These are phyloP conservation scores for Halisarca cf. caerulea DNA, from an alignment of 37 sponge, comb jelly and placozoan genomes.

Conservation along the genomic window DNA sequence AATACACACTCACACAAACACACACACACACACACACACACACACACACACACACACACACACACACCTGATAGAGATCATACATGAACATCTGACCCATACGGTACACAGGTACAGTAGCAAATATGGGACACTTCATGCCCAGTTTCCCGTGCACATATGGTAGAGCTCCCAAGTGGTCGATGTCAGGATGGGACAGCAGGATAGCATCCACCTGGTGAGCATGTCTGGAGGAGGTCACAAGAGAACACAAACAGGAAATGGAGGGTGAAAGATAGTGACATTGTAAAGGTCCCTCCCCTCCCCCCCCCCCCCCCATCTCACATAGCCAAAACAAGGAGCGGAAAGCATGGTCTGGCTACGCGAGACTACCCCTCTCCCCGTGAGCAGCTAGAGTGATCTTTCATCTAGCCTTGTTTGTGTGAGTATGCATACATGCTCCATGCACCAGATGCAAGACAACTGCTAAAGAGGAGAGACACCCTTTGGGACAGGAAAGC, in stretches of 20 bases:
- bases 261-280: too few species aligned
- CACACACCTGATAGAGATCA: conserved; percentile 86
- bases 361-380: too few species aligned
- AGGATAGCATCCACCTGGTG: conserved; percentile 91
- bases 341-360: too few species aligned
- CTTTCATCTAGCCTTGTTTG: too few species aligned
- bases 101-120: conserved; percentile 96
- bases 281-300: too few species aligned
- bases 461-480: too few species aligned
- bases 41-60: background rate
- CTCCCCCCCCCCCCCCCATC: too few species aligned
- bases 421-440: too few species aligned
- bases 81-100: conserved; percentile 99
- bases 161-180: conserved; percentile 92
- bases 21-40: background rate
- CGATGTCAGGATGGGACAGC: conserved; percentile 87
- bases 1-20: background rate
- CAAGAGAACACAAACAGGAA: background rate
- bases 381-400: too few species aligned
- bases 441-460: too few species aligned
- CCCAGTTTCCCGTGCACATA: conserved; percentile 91
- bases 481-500: too few species aligned
- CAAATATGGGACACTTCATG: conserved; percentile 95
- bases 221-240: conserved; percentile 53
- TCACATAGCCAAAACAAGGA: too few species aligned